Conservation (phyloP, 2,888 invertebrate species). For the Vesta saturnalis region DNA sequence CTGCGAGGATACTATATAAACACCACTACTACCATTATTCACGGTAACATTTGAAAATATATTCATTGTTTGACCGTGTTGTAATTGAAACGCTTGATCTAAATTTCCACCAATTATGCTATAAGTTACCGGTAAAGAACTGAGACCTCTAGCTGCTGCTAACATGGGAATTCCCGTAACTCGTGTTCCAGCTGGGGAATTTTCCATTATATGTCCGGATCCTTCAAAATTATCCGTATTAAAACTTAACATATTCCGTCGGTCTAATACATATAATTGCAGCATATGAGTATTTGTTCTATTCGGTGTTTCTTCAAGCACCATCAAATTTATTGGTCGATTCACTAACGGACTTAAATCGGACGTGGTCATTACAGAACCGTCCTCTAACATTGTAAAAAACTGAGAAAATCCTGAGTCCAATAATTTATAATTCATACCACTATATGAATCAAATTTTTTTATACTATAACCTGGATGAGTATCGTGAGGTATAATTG, state of each 20-base stretch:
- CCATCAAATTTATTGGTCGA: slow-evolving; percentile 81
- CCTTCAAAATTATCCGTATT: slow-evolving; percentile 70
- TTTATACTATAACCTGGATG: slow-evolving; percentile 90
- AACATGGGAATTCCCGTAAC: slow-evolving; percentile 78
- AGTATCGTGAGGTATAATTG: slow-evolving; percentile 88
- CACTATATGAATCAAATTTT: slow-evolving; percentile 73
- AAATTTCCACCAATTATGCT: slow-evolving; percentile 82
- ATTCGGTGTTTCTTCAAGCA: slow-evolving; percentile 84
- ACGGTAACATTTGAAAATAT: slow-evolving; percentile 64
- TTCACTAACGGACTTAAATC: slow-evolving; percentile 85
- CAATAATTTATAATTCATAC: slow-evolving; percentile 72
- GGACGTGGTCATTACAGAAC: slow-evolving; percentile 90
- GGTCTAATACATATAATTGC: slow-evolving; percentile 84
- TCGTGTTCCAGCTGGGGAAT: slow-evolving; percentile 75
- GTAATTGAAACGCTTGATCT: slow-evolving; percentile 77
- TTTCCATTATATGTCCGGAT: slow-evolving; percentile 80
- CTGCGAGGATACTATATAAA: slow-evolving; percentile 78
- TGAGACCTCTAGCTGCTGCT: slow-evolving; percentile 75
- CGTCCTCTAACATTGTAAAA: slow-evolving; percentile 88
- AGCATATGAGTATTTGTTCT: slow-evolving; percentile 83
- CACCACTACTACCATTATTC: slow-evolving; percentile 68
- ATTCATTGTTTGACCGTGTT: slow-evolving; percentile 66
- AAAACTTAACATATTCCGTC: slow-evolving; percentile 83
- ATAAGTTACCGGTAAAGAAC: slow-evolving; percentile 77
- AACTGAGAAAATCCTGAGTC: slow-evolving; percentile 85